Evolutionary conservation across 2,113 vertebrate genomes (phyloP), one percentile per base, ranked within the genome.

Genomic region (Peucedramus taeniatus): DNA sequence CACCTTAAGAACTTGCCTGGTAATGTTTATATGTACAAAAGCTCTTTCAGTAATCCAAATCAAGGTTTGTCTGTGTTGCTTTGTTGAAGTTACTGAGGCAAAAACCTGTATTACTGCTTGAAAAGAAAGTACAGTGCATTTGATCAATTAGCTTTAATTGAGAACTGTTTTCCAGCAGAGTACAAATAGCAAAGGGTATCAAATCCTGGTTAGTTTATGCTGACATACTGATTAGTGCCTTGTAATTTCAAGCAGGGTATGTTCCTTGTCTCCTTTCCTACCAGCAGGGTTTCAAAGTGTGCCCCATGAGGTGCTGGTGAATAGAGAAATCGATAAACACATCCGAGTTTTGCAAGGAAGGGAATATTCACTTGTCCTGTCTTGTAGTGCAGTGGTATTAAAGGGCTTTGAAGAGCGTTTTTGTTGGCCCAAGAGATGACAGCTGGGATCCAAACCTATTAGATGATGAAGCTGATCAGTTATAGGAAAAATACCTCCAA

Each of bases 121-220:
- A 88, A 94, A 96, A 89, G 95, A 86, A 95, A 86, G 86, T 79
- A 78, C 77, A 85, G 72, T 75, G 53, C 59, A 49, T 97, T 95
- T 94, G 90, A 94, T 95, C 86, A 87, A 63, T 84, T 95, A 94
- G 50, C 84, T 91, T 84, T 94, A 95, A 94, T 94, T 96, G 78
- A 93, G 80, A 86, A 44, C 72, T 96, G 87, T 93, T 96, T 94
- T 94, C 95, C 90, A 89, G 44, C 95, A 84, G 94, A 75, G 92
- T 79, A 77, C 57, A 91, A 80, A 30, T 87, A 90, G 84, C 50
- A 69, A 91, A 83, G 76, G 45, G 49, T 69, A 90, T 75, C 84
- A 89, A 94, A 94, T 71, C 71, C 85, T 86, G 28, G 60, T 70
- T 92, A 3, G 5, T 83, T 97, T 83, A 42, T 95, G 80, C 68